phyloP scores from a whole-genome alignment of 2,797 vertebrate species.

The Peromyscus nudipes region DNA sequence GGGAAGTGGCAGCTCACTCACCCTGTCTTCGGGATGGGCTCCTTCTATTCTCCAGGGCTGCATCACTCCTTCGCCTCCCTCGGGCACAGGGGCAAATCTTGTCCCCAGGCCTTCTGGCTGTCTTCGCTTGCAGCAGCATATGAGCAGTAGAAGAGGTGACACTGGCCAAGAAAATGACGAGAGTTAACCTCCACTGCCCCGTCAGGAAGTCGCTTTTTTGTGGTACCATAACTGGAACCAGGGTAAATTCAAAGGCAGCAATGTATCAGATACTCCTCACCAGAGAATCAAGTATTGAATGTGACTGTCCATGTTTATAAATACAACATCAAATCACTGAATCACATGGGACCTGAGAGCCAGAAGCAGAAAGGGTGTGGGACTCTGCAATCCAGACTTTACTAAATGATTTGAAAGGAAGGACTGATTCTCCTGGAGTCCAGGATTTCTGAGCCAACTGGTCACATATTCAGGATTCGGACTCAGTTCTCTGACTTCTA shows the following conservation, averaged over 20 bases:
- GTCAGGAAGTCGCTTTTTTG: background rate
- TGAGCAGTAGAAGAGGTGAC: slow-evolving; percentile 73
- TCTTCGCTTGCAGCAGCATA: slow-evolving; percentile 80
- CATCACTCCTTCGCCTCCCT: slow-evolving; percentile 89
- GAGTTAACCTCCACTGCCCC: background rate
- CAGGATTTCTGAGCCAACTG: background rate
- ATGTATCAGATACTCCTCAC: background rate
- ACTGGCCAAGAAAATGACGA: slow-evolving; percentile 59
- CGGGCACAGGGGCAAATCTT: slow-evolving; percentile 90
- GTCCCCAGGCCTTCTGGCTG: slow-evolving; percentile 83
- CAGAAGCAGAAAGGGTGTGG: background rate
- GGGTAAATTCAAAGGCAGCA: background rate
- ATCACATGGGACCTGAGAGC: background rate
- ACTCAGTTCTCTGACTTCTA: background rate
- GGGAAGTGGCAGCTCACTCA: slow-evolving; percentile 76
- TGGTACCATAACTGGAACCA: background rate
- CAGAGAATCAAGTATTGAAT: background rate
- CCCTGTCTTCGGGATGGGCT: slow-evolving; percentile 90
- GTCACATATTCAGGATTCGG: background rate
- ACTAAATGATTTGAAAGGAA: background rate
- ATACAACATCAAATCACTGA: background rate
- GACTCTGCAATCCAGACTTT: background rate
- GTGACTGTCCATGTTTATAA: background rate
- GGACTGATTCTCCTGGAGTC: background rate
- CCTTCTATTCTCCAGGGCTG: slow-evolving; percentile 91